Conservation (phyloP, 2,797 vertebrate genomes). For the Mormyrus proboscirostris region DNA sequence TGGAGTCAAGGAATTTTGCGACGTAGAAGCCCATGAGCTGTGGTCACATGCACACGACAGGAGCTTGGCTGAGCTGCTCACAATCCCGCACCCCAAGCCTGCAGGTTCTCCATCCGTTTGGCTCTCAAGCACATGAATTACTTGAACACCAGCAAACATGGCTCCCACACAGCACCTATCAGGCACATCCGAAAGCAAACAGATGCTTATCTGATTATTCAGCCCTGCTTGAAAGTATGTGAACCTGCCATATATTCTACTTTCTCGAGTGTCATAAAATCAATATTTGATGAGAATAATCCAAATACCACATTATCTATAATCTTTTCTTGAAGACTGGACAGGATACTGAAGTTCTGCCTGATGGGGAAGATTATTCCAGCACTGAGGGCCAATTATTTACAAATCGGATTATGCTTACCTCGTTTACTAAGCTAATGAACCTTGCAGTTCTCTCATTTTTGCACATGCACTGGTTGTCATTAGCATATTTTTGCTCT, state of each 20-base stretch:
- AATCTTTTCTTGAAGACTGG: background rate
- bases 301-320: slow-evolving; percentile 3
- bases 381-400: background rate
- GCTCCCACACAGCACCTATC: background rate
- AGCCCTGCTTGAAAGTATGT: background rate
- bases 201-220: background rate
- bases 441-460: background rate
- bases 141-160: background rate
- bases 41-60: background rate
- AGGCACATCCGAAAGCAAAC: background rate
- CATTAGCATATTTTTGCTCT: slow-evolving; percentile 3
- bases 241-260: background rate
- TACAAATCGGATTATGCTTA: slow-evolving; percentile 10
- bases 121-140: background rate
- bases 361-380: slow-evolving; percentile 2
- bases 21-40: background rate
- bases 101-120: background rate
- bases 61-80: background rate
- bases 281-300: background rate
- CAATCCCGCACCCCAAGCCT: background rate
- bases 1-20: background rate
- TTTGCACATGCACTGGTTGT: background rate
- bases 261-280: background rate
- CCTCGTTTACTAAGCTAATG: background rate
- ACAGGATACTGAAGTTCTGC: background rate